A percentile compares a stretch with the other conserved stretches of the same genome.
Conservation (phyloP, 1,140 invertebrate genomes). For the Plutomurus gul region DNA sequence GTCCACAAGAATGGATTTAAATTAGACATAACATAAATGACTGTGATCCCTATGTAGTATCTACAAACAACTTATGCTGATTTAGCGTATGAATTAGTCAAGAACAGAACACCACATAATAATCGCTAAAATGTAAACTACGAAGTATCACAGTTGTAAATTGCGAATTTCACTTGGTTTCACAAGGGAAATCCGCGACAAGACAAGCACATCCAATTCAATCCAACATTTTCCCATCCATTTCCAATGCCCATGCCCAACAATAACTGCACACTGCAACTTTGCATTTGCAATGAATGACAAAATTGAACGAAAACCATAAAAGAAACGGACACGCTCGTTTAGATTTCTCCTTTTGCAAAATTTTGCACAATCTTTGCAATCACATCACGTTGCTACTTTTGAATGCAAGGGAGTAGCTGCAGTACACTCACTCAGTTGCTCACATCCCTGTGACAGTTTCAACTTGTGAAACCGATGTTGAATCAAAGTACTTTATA, state of each 20-base stretch:
- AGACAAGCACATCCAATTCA: conserved; percentile 27
- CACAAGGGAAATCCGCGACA: conserved; percentile 27
- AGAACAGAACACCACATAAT: too few relatives aligned
- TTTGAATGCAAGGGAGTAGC: too few relatives aligned
- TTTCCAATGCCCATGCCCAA: conserved; percentile 20
- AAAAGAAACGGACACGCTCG: conserved; percentile 8
- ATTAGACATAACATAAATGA: too few relatives aligned
- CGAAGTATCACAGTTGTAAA: background rate
- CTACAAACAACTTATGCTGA: too few relatives aligned
- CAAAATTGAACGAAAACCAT: conserved; percentile 6
- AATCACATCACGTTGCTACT: background rate
- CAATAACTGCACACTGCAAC: background rate
- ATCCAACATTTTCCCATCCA: conserved; percentile 28
- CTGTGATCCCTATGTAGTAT: too few relatives aligned
- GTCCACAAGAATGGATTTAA: too few relatives aligned
- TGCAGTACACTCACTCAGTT: too few relatives aligned
- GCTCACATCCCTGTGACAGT: too few relatives aligned
- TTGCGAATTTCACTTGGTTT: conserved; percentile 24
- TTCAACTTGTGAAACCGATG: too few relatives aligned
- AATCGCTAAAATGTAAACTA: too few relatives aligned
- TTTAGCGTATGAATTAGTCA: too few relatives aligned
- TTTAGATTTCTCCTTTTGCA: background rate
- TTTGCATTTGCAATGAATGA: background rate
- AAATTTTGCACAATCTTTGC: background rate
- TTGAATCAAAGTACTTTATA: too few relatives aligned